phyloP scores from a whole-genome alignment of 2,888 invertebrate genomes.

The Zonitis immaculata region DNA sequence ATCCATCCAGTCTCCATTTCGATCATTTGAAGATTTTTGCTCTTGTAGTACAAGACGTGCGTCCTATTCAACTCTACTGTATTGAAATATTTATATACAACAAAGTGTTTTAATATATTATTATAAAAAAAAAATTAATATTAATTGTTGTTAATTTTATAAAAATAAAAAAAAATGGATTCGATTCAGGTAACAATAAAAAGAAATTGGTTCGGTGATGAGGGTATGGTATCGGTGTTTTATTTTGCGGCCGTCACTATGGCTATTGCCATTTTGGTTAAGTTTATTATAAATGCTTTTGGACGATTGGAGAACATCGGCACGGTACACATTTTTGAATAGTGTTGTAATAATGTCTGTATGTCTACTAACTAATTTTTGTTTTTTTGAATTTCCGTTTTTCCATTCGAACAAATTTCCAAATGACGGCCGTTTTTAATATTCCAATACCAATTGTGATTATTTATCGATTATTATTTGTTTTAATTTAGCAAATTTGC shows the following conservation, averaged over 20 bases:
- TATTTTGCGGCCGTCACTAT: slow-evolving; percentile 42
- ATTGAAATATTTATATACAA: no score
- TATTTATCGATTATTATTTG: neutral
- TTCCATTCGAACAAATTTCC: neutral
- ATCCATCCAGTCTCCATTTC: slow-evolving; percentile 37
- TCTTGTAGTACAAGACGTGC: slow-evolving; percentile 4
- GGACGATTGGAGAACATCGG: slow-evolving; percentile 32
- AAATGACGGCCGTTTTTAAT: neutral
- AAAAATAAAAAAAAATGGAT: slow-evolving; percentile 30
- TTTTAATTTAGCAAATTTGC: neutral
- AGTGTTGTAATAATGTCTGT: slow-evolving; percentile 11
- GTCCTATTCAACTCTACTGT: neutral
- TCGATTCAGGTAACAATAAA: slow-evolving; percentile 43
- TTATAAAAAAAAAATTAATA: no score
- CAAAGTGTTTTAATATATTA: neutral
- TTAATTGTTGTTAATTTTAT: no score
- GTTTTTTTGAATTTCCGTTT: neutral
- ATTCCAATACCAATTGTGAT: neutral
- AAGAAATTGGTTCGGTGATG: slow-evolving; percentile 38
- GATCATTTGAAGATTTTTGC: slow-evolving; percentile 27
- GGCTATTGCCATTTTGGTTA: slow-evolving; percentile 43
- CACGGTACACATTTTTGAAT: slow-evolving; percentile 35
- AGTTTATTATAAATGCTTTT: slow-evolving; percentile 41
- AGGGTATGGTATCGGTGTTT: slow-evolving; percentile 37
- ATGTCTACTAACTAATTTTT: neutral